A percentile compares a stretch with the other conserved stretches of the same genome.
Conservation (phyloP, 2,113 vertebrate genomes). For the Ptychochromis oligacanthus region DNA sequence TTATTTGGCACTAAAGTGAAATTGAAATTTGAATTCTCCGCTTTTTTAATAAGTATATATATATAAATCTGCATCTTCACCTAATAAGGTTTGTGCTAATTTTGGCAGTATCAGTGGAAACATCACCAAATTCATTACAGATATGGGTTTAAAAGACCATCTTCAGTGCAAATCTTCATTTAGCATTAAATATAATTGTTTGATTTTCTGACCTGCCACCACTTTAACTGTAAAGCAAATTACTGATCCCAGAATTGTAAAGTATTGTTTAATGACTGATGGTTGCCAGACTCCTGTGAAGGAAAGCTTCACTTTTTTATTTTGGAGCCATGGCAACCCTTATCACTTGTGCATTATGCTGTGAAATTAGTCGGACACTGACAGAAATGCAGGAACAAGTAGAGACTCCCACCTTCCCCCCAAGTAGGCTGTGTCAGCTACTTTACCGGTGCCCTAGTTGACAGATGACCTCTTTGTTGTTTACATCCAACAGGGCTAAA, state of each 20-base stretch:
- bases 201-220: not conserved
- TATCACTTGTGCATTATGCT: not conserved
- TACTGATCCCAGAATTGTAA: too few species aligned
- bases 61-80: too few species aligned
- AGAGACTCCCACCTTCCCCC: not conserved
- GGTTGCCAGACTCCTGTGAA: not conserved
- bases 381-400: not conserved
- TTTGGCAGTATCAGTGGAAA: too few species aligned
- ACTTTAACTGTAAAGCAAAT: not conserved
- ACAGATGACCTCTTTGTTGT: not conserved
- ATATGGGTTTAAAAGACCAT: not conserved
- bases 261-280: not conserved
- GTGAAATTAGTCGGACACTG: not conserved
- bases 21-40: too few species aligned
- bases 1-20: too few species aligned
- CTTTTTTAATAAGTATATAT: too few species aligned
- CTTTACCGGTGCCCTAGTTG: not conserved
- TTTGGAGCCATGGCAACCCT: not conserved
- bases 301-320: not conserved
- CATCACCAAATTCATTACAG: not conserved
- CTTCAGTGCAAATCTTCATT: not conserved
- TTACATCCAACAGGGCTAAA: not conserved
- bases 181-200: not conserved
- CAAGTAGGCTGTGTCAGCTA: not conserved
- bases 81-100: too few species aligned